Base-by-base conservation (phyloP, 2,113 vertebrate genomes). In the Oreochromis spilurus region DNA sequence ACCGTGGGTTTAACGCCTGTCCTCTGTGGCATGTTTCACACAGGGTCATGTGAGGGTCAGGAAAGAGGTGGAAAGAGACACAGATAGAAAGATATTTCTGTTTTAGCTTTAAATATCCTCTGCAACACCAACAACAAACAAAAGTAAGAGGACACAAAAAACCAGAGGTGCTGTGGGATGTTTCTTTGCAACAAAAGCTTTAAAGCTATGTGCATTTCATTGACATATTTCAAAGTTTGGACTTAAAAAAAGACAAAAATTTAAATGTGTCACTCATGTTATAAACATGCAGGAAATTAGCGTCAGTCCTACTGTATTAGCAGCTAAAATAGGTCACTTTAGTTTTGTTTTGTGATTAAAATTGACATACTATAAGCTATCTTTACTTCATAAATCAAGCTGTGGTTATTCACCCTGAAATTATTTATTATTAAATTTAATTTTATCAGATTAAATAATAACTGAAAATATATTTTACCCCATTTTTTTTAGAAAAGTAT, bases 41-140 rank as follows among this genome's bases (percentile, higher is more conserved):
- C n/a, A 0, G 14, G 92, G 93, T 93, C 40, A 88, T 45, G 79
- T 55, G 75, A 75, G 81, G 93, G 91, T 91, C 92, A 95, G 58
- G 9, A 2, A 26, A 26, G 26, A 26, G 26, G 21, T 38, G 48
- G n/a, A 43, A 58, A 52, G 67, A 89, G 29, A 67, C n/a, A 16
- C 43, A 79, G 48, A 82, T 6, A 82, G 24, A 77, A 19, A 82
- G 16, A 81, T 3, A 29, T 29, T 60, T 78, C 5, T n/a, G 10
- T 17, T 57, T 67, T 9, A 26, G 36, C 14, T 85, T 38, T 52
- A 31, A 57, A 79, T 36, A 54, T 24, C 19, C 40, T 58, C 54
- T 10, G 13, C 38, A 72, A 72, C 40, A 48, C 40, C 9, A 1
- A 26, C 40, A 75, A 29, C 67, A 75, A 48, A 11, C 38, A 11